phyloP scores from a whole-genome alignment of 2,888 invertebrate species.

The Microplitis deprimator region DNA sequence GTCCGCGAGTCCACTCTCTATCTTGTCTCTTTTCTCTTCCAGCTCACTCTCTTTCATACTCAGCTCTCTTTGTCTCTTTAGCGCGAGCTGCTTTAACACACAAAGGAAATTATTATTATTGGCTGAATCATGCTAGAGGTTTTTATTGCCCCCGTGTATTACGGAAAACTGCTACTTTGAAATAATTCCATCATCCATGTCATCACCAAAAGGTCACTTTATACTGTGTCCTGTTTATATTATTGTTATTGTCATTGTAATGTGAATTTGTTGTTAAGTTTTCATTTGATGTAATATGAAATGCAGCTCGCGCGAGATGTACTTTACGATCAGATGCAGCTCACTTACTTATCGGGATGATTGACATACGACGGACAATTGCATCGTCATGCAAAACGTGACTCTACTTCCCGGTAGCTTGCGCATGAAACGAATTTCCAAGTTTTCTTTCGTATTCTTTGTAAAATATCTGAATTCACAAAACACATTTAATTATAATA shows the following conservation, averaged over 20 bases:
- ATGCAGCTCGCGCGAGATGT: constrained; percentile 1
- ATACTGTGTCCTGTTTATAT: neutral
- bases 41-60: neutral
- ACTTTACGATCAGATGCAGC: constrained; percentile 28
- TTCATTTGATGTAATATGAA: neutral
- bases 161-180: neutral
- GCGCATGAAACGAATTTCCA: constrained; percentile 67
- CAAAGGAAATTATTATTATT: constrained; percentile 34
- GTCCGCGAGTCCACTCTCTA: constrained; percentile 5
- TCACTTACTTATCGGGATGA: constrained; percentile 34
- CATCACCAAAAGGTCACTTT: neutral
- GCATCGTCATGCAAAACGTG: constrained; percentile 61
- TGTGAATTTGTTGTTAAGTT: neutral
- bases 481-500: neutral
- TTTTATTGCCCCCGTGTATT: constrained; percentile 10
- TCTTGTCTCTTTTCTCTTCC: neutral
- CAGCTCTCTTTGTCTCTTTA: neutral
- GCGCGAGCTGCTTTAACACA: constrained; percentile 5
- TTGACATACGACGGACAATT: constrained; percentile 43
- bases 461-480: neutral
- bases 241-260: neutral
- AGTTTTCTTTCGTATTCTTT: constrained; percentile 42
- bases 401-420: constrained; percentile 66
- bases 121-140: constrained; percentile 15
- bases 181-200: neutral